Evolutionary conservation across 53 echinoderm and acorn worm genomes (phyloP).

Genomic region (Pentamera pediparva): DNA sequence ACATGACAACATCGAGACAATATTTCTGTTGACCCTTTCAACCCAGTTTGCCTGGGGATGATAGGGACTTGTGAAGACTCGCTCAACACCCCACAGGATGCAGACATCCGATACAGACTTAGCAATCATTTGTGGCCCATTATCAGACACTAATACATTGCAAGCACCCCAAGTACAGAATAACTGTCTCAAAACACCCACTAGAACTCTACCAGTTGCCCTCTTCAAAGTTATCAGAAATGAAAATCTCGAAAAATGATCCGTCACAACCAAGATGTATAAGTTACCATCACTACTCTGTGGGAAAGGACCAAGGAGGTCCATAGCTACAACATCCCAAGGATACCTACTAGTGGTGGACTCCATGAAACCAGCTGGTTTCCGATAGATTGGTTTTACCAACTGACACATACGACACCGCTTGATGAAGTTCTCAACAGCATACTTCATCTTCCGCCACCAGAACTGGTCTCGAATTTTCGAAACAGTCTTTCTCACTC

Average conservation of each 20-base stretch:
- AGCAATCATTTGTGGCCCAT: constrained; percentile 49
- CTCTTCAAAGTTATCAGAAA: constrained; percentile 35
- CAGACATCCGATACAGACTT: constrained; percentile 22
- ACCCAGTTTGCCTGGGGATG: constrained; percentile 59
- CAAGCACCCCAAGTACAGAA: constrained; percentile 49
- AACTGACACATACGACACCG: constrained; percentile 17
- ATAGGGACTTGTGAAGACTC: constrained; percentile 48
- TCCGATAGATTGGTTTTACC: constrained; percentile 38
- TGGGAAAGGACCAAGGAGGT: constrained; percentile 43
- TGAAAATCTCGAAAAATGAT: constrained; percentile 23
- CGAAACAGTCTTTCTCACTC: constrained; percentile 36
- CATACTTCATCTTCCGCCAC: constrained; percentile 19
- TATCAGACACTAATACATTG: constrained; percentile 35
- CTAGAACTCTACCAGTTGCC: constrained; percentile 26
- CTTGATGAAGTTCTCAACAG: constrained; percentile 27
- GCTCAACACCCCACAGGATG: constrained; percentile 39
- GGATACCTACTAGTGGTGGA: constrained; percentile 15
- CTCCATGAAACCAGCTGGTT: constrained; percentile 34
- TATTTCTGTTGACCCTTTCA: constrained; percentile 49
- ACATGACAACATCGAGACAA: constrained; percentile 44
- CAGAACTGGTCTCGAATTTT: background rate
- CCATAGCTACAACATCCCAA: constrained; percentile 44
- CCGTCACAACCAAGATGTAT: constrained; percentile 26
- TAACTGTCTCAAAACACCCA: constrained; percentile 24
- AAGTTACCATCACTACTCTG: constrained; percentile 30